Percentiles rank a stretch among this genome's conserved stretches.
These are phyloP conservation scores for Paramisgurnus dabryanus DNA, from an alignment of 2,113 vertebrate genomes.

Conservation along the genomic window DNA sequence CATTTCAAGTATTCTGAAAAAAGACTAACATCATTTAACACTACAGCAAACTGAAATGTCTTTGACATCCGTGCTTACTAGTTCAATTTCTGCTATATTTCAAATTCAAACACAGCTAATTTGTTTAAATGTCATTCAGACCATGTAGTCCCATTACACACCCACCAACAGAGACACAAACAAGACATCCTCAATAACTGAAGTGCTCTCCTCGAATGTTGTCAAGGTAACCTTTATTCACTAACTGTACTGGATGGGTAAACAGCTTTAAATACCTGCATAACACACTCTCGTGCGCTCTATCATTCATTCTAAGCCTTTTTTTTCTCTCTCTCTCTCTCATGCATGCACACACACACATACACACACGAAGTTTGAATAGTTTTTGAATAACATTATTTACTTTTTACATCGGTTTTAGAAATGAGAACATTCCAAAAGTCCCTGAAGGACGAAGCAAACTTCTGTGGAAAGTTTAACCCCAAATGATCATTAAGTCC, in stretches of 20 bases:
- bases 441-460: too few species aligned
- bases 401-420: too few species aligned
- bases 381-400: too few species aligned
- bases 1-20: background rate
- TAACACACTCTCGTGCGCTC: background rate
- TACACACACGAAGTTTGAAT: background rate
- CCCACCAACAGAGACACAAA: slow-evolving; percentile 1
- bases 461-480: too few species aligned
- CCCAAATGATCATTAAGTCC: too few species aligned
- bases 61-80: background rate
- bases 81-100: background rate
- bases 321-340: background rate
- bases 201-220: background rate
- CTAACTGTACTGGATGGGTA: background rate
- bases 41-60: background rate
- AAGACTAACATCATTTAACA: slow-evolving; percentile 2
- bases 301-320: background rate
- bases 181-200: background rate
- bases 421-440: too few species aligned
- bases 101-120: background rate
- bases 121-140: slow-evolving; percentile 2
- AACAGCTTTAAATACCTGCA: background rate
- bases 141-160: background rate
- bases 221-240: slow-evolving; percentile 28
- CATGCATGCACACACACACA: background rate